Evolutionary conservation across 1,140 invertebrate genomes (phyloP).

Genomic region (Drosophila tristis): DNA sequence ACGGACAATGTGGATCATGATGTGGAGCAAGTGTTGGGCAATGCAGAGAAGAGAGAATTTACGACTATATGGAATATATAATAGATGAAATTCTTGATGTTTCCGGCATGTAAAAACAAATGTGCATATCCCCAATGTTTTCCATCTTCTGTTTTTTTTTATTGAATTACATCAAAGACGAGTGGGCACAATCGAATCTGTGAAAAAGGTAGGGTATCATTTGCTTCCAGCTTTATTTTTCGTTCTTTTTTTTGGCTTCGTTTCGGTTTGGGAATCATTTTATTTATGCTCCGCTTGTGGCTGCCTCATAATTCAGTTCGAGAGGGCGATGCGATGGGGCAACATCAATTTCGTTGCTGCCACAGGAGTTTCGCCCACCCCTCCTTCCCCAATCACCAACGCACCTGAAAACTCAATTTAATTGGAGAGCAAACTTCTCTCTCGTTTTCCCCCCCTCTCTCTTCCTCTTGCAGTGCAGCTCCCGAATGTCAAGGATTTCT

Average conservation of each 20-base stretch:
- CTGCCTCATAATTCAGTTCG: constrained; percentile 72
- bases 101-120: too few relatives aligned
- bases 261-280: constrained; percentile 61
- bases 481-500: constrained; percentile 45
- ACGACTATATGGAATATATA: too few relatives aligned
- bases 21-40: too few relatives aligned
- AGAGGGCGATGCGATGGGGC: constrained; percentile 26
- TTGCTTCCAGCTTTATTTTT: constrained; percentile 17
- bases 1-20: too few relatives aligned
- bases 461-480: constrained; percentile 7
- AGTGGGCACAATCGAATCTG: too few relatives aligned
- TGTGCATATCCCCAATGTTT: too few relatives aligned
- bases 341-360: constrained; percentile 59
- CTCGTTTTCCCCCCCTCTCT: constrained; percentile 13
- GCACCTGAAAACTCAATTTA: constrained; percentile 54
- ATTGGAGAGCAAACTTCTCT: constrained; percentile 36
- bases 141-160: too few relatives aligned
- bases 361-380: not conserved
- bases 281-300: constrained; percentile 81
- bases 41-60: too few relatives aligned
- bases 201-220: too few relatives aligned
- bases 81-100: too few relatives aligned
- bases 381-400: not conserved
- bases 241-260: constrained; percentile 33
- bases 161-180: too few relatives aligned